Evolutionary conservation across 2,888 invertebrate genomes (phyloP).

Genomic region (Apodemia mormo): DNA sequence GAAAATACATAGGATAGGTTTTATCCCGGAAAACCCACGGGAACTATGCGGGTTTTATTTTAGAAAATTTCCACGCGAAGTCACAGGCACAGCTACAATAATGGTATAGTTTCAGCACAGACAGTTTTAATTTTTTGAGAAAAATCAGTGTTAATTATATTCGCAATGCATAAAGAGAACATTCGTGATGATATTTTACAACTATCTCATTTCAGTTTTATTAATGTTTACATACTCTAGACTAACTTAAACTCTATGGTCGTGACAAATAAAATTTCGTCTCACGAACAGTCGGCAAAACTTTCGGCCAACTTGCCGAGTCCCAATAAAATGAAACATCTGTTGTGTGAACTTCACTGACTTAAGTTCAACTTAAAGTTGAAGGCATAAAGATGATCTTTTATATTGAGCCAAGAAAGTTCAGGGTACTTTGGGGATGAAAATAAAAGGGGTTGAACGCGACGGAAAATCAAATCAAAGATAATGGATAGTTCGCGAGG

Average conservation of each 20-base stretch:
- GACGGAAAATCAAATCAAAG: conserved; percentile 3
- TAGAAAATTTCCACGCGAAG: too few species aligned
- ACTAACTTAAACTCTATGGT: not conserved
- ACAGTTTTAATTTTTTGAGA: too few species aligned
- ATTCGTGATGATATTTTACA: too few species aligned
- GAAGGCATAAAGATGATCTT: conserved; percentile 28
- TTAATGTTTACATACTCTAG: conserved; percentile 19
- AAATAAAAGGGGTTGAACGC: conserved; percentile 1
- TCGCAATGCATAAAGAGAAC: too few species aligned
- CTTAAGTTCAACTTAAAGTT: conserved; percentile 42
- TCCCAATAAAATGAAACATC: conserved; percentile 62
- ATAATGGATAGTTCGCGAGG: not conserved
- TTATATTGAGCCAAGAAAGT: conserved; percentile 37
- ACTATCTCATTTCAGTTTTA: not conserved
- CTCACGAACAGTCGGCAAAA: conserved; percentile 45
- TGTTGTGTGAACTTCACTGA: conserved; percentile 60
- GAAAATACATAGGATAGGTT: too few species aligned
- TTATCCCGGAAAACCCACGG: too few species aligned
- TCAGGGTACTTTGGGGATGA: conserved; percentile 57
- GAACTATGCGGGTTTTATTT: too few species aligned
- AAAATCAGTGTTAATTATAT: too few species aligned
- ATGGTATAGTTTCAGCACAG: too few species aligned
- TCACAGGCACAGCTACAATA: too few species aligned
- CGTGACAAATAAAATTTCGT: conserved; percentile 71
- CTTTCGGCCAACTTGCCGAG: conserved; percentile 29